phyloP scores from a whole-genome alignment of 2,113 vertebrate genomes.

The Aix galericulata region DNA sequence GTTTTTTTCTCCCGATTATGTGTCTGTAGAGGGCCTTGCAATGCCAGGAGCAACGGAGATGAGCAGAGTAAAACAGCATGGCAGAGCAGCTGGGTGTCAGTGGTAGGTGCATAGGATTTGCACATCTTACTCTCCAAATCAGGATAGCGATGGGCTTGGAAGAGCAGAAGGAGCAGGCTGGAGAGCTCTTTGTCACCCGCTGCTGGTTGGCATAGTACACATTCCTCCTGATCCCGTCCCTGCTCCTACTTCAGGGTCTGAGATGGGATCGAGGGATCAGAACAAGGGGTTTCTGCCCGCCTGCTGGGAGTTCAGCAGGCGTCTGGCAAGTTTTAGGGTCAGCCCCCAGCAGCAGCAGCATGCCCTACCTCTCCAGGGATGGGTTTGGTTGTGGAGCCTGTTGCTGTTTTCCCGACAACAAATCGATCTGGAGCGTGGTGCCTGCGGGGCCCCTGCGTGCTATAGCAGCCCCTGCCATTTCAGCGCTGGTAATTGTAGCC shows the following conservation, averaged over 20 bases:
- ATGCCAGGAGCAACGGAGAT: neutral
- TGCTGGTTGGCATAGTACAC: neutral
- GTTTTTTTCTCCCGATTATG: neutral
- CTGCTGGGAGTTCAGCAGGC: rapidly evolving
- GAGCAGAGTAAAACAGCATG: neutral
- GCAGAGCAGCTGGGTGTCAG: neutral
- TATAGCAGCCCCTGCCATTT: neutral
- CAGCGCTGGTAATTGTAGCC: slow-evolving; percentile 7
- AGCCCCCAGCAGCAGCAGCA: rapidly evolving
- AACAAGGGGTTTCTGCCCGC: neutral
- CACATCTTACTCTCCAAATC: neutral
- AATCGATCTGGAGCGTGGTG: rapidly evolving
- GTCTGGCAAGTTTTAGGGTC: neutral
- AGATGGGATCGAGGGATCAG: neutral
- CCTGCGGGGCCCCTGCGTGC: neutral
- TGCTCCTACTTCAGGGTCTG: neutral
- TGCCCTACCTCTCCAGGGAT: rapidly evolving
- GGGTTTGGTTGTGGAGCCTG: neutral
- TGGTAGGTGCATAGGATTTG: neutral
- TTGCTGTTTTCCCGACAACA: rapidly evolving
- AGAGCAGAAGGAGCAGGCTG: neutral
- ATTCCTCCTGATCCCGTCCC: neutral
- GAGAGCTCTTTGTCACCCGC: neutral
- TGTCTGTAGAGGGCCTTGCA: neutral
- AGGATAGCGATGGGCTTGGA: neutral